Conservation (phyloP, 2,888 invertebrate species). For the Ecliptopera silaceata region DNA sequence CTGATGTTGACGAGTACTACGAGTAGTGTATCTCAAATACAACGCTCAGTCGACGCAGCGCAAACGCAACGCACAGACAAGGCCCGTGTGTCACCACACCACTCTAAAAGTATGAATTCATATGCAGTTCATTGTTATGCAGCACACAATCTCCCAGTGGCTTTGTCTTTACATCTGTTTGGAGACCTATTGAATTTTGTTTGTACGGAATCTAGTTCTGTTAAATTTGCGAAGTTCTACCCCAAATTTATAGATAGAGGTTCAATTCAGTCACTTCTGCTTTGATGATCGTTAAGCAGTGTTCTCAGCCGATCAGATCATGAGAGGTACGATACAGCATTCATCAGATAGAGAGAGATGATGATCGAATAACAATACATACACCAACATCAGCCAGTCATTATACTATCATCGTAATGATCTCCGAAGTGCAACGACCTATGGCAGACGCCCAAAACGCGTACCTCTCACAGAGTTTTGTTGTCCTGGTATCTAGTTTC, state of each 20-base stretch:
- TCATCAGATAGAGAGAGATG: background rate
- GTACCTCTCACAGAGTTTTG: slow-evolving; percentile 6
- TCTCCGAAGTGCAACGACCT: slow-evolving; percentile 39
- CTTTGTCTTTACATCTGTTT: slow-evolving; percentile 16
- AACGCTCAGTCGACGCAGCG: no score
- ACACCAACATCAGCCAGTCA: slow-evolving; percentile 1
- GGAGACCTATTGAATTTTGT: background rate
- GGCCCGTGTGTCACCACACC: no score
- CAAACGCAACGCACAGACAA: no score
- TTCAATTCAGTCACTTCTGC: background rate
- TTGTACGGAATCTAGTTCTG: no score
- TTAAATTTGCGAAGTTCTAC: background rate
- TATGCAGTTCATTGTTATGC: slow-evolving; percentile 24
- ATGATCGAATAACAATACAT: slow-evolving; percentile 1
- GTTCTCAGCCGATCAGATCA: background rate
- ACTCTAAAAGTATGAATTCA: slow-evolving; percentile 2
- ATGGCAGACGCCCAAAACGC: slow-evolving; percentile 44
- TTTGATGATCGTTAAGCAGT: background rate
- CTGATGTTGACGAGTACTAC: no score
- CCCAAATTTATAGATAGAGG: background rate
- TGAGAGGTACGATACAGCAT: background rate
- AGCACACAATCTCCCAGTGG: slow-evolving; percentile 1
- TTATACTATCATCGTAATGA: slow-evolving; percentile 22
- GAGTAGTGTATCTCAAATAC: no score
- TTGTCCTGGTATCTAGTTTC: slow-evolving; percentile 19